Conservation (phyloP, 2,797 vertebrate species). For the Taenioides sp. region DNA sequence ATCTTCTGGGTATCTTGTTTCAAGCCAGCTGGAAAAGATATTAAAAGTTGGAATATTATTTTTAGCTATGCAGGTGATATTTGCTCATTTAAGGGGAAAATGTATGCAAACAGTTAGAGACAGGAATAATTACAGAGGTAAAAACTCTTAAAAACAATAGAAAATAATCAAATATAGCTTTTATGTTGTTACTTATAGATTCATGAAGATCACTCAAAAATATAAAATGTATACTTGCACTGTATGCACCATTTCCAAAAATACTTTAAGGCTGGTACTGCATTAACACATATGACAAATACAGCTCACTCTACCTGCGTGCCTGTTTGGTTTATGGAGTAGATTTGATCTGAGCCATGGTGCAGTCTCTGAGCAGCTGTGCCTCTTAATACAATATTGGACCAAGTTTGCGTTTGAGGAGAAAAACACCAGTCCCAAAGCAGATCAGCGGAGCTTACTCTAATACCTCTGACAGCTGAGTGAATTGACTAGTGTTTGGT, state of each 20-base stretch:
- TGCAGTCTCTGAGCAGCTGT: conserved; percentile 40
- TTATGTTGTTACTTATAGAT: no score
- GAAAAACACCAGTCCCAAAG: conserved; percentile 55
- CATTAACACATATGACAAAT: no score
- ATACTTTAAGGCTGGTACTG: no score
- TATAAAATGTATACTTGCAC: no score
- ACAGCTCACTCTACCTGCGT: conserved; percentile 1
- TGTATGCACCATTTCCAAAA: no score
- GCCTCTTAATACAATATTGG: conserved; percentile 28
- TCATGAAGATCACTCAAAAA: no score
- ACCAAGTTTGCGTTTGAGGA: conserved; percentile 24
- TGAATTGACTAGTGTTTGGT: conserved; percentile 31
- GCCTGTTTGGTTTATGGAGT: background rate
- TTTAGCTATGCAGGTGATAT: background rate
- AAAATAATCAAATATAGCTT: background rate
- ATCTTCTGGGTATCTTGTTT: background rate
- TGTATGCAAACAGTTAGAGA: background rate
- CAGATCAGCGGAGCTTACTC: conserved; percentile 58
- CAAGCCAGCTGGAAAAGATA: background rate
- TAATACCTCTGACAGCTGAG: conserved; percentile 52
- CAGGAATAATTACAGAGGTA: background rate
- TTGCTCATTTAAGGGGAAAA: background rate
- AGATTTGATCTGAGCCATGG: conserved; percentile 43
- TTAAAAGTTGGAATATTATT: background rate
- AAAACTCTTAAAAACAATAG: background rate